Percentiles rank a stretch among this genome's conserved stretches.
Conservation (phyloP, 2,797 vertebrate genomes). For the Peromyscus melanophrys region DNA sequence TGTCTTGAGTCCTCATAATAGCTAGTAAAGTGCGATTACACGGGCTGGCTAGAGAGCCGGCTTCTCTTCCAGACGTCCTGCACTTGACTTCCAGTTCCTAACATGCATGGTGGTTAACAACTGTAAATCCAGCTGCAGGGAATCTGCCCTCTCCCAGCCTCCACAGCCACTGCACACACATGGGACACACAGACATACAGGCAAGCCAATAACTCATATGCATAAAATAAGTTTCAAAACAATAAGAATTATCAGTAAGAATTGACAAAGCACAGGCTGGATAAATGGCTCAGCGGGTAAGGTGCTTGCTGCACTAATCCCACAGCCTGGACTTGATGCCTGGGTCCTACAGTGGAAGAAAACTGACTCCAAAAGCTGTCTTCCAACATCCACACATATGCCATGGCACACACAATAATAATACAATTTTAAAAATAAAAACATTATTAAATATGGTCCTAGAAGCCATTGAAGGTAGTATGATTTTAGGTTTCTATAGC, state of each 20-base stretch:
- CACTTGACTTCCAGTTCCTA: not conserved
- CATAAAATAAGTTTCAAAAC: not conserved
- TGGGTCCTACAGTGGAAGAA: not conserved
- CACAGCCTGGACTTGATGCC: not conserved
- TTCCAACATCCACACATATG: no score
- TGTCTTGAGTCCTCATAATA: not conserved
- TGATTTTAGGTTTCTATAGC: not conserved
- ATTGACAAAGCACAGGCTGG: not conserved
- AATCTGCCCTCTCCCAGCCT: not conserved
- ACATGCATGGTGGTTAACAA: not conserved
- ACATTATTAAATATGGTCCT: not conserved
- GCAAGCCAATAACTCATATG: not conserved
- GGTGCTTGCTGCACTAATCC: not conserved
- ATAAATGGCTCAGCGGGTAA: not conserved
- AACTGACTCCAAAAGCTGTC: not conserved
- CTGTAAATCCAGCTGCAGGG: not conserved
- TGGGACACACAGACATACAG: not conserved
- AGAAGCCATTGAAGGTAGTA: not conserved
- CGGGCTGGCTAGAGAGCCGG: not conserved
- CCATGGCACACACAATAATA: not conserved
- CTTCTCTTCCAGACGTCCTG: not conserved
- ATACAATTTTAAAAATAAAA: not conserved
- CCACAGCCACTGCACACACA: not conserved
- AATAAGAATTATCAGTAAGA: no score
- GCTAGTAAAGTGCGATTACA: no score